Conservation (phyloP, 2,797 vertebrate species). For the Erithacus rubecula region DNA sequence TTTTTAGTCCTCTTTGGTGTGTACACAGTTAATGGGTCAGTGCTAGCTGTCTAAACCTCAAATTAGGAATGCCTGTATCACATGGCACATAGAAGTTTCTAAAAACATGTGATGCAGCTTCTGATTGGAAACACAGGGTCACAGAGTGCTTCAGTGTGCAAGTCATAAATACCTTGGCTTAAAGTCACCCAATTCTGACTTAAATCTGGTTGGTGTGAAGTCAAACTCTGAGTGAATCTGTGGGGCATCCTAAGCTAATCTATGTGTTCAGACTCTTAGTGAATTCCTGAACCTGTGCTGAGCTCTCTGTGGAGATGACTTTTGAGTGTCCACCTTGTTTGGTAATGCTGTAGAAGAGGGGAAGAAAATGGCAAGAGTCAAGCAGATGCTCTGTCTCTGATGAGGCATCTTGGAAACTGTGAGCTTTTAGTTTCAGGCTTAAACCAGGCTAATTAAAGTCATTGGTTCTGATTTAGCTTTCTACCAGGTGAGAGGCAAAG, state of each 20-base stretch:
- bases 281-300: not conserved
- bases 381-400: fast-evolving
- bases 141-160: not conserved
- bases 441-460: not conserved
- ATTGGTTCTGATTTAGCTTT: not conserved
- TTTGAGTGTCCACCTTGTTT: not conserved
- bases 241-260: not conserved
- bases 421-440: not conserved
- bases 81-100: not conserved
- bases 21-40: not conserved
- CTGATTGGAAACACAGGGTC: not conserved
- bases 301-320: not conserved
- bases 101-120: not conserved
- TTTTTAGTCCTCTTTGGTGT: not conserved
- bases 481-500: not conserved
- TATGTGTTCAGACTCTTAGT: not conserved
- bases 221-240: not conserved
- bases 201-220: not conserved
- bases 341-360: not conserved
- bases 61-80: not conserved
- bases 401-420: not conserved
- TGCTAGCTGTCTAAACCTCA: not conserved
- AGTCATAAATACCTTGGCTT: not conserved
- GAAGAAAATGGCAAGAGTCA: not conserved
- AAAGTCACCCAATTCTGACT: not conserved